Percentiles rank a stretch among this genome's conserved stretches.
Conservation (phyloP, 2,797 vertebrate genomes). For the Cirrhinus mrigala region DNA sequence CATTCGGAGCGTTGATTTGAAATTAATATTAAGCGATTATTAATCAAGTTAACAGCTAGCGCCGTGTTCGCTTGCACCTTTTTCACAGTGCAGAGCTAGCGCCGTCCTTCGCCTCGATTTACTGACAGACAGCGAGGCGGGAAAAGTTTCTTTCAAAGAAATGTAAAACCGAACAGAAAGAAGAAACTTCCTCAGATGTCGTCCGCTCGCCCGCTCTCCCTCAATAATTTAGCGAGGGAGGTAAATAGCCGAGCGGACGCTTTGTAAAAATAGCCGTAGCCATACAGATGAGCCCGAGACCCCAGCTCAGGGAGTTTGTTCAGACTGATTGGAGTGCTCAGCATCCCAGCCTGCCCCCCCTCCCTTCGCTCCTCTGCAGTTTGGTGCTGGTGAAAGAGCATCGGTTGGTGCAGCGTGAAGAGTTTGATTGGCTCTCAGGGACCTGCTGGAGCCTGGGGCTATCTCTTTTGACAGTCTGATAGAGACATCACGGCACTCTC, state of each 20-base stretch:
- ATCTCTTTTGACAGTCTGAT: constrained; percentile 88
- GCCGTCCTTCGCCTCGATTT: not conserved
- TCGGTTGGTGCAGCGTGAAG: constrained; percentile 82
- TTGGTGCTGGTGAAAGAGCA: constrained; percentile 82
- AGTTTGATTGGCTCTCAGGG: constrained; percentile 87
- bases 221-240: constrained; percentile 27
- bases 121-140: not conserved
- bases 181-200: constrained; percentile 25
- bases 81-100: not conserved
- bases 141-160: constrained; percentile 39
- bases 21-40: constrained; percentile 52
- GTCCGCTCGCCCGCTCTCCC: constrained; percentile 21
- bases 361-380: constrained; percentile 68
- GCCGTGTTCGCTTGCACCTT: not conserved
- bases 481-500: constrained; percentile 86
- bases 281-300: constrained; percentile 65
- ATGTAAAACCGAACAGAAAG: constrained; percentile 34
- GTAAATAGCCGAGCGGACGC: constrained; percentile 48
- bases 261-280: constrained; percentile 65
- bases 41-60: constrained; percentile 22
- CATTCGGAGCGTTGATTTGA: constrained; percentile 37
- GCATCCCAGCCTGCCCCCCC: constrained; percentile 65
- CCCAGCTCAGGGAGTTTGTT: constrained; percentile 72
- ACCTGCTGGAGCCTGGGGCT: constrained; percentile 82
- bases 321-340: constrained; percentile 70